Conservation (phyloP, 2,888 invertebrate genomes). For the Archips crataeganus region DNA sequence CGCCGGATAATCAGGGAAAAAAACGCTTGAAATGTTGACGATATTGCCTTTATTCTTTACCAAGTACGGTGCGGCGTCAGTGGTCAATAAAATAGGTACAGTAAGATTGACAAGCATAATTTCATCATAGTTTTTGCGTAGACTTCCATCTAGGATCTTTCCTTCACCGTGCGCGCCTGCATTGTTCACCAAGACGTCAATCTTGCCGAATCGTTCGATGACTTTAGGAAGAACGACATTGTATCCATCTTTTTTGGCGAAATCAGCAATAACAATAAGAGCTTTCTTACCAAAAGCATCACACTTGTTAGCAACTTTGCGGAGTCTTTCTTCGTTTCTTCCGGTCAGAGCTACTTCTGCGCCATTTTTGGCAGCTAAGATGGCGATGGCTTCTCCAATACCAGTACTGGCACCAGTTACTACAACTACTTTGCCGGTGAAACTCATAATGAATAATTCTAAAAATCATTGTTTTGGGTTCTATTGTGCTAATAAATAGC, state of each 20-base stretch:
- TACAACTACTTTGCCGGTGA: too few species aligned
- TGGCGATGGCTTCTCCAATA: background rate
- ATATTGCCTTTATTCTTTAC: constrained; percentile 52
- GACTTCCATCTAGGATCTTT: background rate
- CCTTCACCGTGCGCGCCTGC: background rate
- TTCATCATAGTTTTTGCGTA: background rate
- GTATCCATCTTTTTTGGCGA: background rate
- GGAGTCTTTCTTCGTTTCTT: constrained; percentile 1
- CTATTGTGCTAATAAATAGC: too few species aligned
- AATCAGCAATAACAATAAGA: background rate
- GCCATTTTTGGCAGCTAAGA: background rate
- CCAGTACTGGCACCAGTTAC: constrained; percentile 25
- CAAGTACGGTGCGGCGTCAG: constrained; percentile 49
- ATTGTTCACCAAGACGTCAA: constrained; percentile 41
- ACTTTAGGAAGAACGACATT: background rate
- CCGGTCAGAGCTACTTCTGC: background rate
- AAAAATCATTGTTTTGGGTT: too few species aligned
- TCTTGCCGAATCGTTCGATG: background rate
- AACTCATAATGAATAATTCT: too few species aligned
- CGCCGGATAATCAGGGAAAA: background rate
- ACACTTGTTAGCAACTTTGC: background rate
- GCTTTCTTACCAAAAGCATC: background rate
- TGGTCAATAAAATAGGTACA: constrained; percentile 46
- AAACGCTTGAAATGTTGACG: constrained; percentile 51
- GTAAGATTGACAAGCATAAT: background rate